A percentile compares a stretch with the other conserved stretches of the same genome.
phyloP scores from a whole-genome alignment of 1,140 invertebrate species.

The Metopolophium dirhodum region DNA sequence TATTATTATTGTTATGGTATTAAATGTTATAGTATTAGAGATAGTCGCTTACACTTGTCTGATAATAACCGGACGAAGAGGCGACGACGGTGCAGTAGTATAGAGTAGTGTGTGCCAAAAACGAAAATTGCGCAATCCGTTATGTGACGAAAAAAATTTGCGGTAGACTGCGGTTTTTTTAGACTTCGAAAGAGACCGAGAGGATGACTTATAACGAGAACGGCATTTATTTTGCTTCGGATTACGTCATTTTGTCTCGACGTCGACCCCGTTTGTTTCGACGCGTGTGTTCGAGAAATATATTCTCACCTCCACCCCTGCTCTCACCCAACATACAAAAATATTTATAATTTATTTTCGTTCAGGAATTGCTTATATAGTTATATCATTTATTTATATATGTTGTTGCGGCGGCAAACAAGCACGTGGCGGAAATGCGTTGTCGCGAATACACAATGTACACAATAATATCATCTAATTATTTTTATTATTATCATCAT shows the following conservation, averaged over 20 bases:
- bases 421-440: constrained; percentile 35
- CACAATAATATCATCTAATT: neutral
- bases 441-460: constrained; percentile 1
- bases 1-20: neutral
- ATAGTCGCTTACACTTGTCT: neutral
- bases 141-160: neutral
- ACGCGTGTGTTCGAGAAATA: neutral
- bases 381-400: neutral
- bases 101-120: neutral
- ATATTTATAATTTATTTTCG: neutral
- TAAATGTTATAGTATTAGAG: neutral
- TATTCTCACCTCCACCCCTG: neutral
- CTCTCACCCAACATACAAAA: neutral
- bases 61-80: neutral
- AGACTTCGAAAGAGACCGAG: neutral
- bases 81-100: neutral
- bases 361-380: neutral
- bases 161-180: neutral
- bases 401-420: neutral
- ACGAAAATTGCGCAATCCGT: neutral
- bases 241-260: constrained; percentile 29
- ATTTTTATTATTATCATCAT: constrained; percentile 7
- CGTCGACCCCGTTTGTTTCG: constrained; percentile 6
- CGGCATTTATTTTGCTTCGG: constrained; percentile 8
- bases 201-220: neutral